phyloP scores from a whole-genome alignment of 2,797 vertebrate genomes.

The Toxotes lorentzi region DNA sequence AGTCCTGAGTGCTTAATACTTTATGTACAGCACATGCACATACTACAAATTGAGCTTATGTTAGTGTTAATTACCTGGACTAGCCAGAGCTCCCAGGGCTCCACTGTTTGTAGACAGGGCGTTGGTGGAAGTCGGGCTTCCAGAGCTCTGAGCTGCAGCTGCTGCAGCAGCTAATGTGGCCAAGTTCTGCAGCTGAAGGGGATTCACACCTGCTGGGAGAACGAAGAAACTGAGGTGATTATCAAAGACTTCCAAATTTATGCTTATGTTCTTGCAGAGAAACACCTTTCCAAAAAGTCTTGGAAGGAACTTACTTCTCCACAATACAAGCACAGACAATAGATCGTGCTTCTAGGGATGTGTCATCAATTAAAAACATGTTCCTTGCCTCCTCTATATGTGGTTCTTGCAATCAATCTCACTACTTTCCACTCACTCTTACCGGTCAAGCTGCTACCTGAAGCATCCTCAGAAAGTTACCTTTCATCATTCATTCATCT shows the following conservation, averaged over 20 bases:
- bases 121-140: slow-evolving; percentile 90
- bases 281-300: neutral
- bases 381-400: neutral
- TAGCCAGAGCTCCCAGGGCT: slow-evolving; percentile 88
- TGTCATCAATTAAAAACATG: neutral
- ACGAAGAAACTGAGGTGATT: slow-evolving; percentile 38
- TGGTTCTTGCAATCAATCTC: neutral
- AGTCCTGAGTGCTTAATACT: neutral
- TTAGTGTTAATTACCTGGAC: slow-evolving; percentile 86
- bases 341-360: neutral
- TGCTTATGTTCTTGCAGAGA: slow-evolving; percentile 1
- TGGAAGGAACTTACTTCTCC: neutral
- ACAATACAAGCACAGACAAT: neutral
- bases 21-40: neutral
- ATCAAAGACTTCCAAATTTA: slow-evolving; percentile 23
- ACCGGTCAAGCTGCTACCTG: neutral
- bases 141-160: slow-evolving; percentile 93
- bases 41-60: neutral
- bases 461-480: neutral
- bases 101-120: slow-evolving; percentile 85
- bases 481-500: neutral
- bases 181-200: slow-evolving; percentile 96
- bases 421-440: neutral
- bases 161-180: slow-evolving; percentile 95
- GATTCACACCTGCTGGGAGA: slow-evolving; percentile 89